Evolutionary conservation across 2,888 invertebrate species (phyloP).

Genomic region (Leucania comma): DNA sequence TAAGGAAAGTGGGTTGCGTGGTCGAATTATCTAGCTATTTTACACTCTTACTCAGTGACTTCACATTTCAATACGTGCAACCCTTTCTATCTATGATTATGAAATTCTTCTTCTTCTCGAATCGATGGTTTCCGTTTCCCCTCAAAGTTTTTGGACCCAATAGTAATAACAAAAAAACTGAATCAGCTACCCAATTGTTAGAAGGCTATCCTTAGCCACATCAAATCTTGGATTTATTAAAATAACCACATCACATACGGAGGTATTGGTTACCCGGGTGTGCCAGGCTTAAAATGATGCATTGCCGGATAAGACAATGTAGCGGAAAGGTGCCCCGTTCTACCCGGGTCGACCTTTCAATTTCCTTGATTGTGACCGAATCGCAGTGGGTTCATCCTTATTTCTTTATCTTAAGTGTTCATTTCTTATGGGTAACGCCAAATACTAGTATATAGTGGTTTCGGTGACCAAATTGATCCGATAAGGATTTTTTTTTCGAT

Average conservation of each 20-base stretch:
- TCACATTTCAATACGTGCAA: too few relatives aligned
- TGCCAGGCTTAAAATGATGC: slow-evolving; percentile 80
- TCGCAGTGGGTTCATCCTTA: slow-evolving; percentile 69
- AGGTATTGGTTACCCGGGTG: slow-evolving; percentile 73
- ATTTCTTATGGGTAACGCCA: slow-evolving; percentile 70
- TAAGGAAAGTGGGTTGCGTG: too few relatives aligned
- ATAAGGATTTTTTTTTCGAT: slow-evolving; percentile 14
- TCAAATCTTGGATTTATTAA: slow-evolving; percentile 76
- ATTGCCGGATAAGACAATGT: slow-evolving; percentile 84
- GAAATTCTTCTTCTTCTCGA: too few relatives aligned
- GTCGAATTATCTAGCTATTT: too few relatives aligned
- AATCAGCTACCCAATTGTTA: background rate
- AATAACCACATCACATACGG: slow-evolving; percentile 72
- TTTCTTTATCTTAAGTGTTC: slow-evolving; percentile 76
- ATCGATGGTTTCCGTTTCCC: too few relatives aligned
- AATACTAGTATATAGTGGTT: slow-evolving; percentile 58
- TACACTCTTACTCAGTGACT: too few relatives aligned
- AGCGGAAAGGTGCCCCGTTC: slow-evolving; percentile 77
- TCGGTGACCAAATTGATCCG: slow-evolving; percentile 55
- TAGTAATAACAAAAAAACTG: too few relatives aligned
- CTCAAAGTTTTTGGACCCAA: too few relatives aligned
- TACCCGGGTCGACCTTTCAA: slow-evolving; percentile 84
- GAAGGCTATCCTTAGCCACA: slow-evolving; percentile 22
- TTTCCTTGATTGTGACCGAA: slow-evolving; percentile 83
- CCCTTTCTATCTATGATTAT: too few relatives aligned